phyloP scores from a whole-genome alignment of 1,140 invertebrate species.

The Eulimnadia texana region DNA sequence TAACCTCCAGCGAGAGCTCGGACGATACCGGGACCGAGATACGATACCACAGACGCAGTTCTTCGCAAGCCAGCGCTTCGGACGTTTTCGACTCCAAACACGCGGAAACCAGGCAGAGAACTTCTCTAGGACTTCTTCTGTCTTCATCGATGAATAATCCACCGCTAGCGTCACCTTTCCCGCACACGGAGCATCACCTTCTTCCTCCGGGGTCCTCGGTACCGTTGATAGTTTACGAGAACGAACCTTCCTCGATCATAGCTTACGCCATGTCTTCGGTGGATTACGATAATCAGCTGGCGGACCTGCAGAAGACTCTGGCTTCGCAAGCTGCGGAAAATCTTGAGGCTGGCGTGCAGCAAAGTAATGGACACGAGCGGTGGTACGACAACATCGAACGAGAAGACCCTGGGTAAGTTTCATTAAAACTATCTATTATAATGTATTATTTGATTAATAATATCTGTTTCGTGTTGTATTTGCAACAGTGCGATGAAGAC shows the following conservation, averaged over 20 bases:
- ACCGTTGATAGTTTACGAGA: slow-evolving; percentile 64
- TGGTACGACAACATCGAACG: slow-evolving; percentile 8
- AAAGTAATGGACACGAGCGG: not conserved
- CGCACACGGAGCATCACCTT: slow-evolving; percentile 47
- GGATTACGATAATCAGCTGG: slow-evolving; percentile 49
- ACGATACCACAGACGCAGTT: not conserved
- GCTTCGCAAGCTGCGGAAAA: not conserved
- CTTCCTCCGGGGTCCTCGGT: slow-evolving; percentile 37
- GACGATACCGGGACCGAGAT: not conserved
- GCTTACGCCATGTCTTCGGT: slow-evolving; percentile 60
- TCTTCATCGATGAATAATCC: not conserved
- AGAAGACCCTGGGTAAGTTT: slow-evolving; percentile 4
- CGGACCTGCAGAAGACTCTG: slow-evolving; percentile 30
- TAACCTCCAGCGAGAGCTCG: not conserved
- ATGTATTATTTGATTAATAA: no score
- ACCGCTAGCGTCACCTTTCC: slow-evolving; percentile 35
- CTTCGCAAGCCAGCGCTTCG: slow-evolving; percentile 6
- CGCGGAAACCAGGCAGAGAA: not conserved
- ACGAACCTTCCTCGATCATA: slow-evolving; percentile 77
- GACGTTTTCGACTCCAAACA: not conserved
- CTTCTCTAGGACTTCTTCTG: not conserved
- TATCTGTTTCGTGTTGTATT: no score
- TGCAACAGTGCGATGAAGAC: no score
- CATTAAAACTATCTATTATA: not conserved
- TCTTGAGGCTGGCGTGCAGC: no score